Evolutionary conservation across 1,140 invertebrate species (phyloP).

Genomic region (Muscidifurax raptorellus): DNA sequence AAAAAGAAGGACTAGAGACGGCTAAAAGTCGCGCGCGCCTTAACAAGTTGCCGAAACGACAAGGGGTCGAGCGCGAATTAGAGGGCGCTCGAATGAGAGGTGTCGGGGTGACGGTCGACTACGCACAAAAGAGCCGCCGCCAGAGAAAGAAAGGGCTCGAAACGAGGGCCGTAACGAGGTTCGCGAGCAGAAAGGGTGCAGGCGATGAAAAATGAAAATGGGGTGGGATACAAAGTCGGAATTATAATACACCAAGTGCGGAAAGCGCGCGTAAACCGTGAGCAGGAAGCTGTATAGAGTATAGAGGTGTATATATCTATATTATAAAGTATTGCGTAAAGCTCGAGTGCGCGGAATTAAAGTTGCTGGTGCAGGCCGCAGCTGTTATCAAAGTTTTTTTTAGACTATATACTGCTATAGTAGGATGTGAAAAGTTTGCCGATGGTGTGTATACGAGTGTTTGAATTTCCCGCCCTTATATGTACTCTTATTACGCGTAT

Average conservation of each 20-base stretch:
- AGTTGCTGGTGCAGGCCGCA: neutral
- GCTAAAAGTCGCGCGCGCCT: slow-evolving; percentile 15
- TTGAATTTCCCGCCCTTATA: too few species aligned
- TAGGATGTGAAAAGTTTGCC: too few species aligned
- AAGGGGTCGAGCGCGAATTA: slow-evolving; percentile 26
- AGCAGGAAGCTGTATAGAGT: neutral
- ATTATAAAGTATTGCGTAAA: neutral
- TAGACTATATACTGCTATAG: neutral
- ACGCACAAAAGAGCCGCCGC: slow-evolving; percentile 4
- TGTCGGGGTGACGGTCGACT: neutral
- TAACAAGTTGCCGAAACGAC: slow-evolving; percentile 37
- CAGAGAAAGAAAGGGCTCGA: slow-evolving; percentile 3
- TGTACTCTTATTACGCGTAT: too few species aligned
- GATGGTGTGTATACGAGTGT: too few species aligned
- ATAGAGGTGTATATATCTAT: neutral
- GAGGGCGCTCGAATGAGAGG: slow-evolving; percentile 15
- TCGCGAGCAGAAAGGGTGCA: neutral
- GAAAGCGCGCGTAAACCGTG: neutral
- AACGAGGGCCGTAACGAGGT: slow-evolving; percentile 29
- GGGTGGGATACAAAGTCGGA: neutral
- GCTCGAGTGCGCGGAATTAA: slow-evolving; percentile 22
- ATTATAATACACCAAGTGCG: neutral
- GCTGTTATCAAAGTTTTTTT: neutral
- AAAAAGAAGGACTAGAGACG: neutral
- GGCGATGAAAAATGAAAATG: slow-evolving; percentile 43